Base-by-base conservation (phyloP, 2,797 vertebrate species). In the Lycodopsis pacificus region DNA sequence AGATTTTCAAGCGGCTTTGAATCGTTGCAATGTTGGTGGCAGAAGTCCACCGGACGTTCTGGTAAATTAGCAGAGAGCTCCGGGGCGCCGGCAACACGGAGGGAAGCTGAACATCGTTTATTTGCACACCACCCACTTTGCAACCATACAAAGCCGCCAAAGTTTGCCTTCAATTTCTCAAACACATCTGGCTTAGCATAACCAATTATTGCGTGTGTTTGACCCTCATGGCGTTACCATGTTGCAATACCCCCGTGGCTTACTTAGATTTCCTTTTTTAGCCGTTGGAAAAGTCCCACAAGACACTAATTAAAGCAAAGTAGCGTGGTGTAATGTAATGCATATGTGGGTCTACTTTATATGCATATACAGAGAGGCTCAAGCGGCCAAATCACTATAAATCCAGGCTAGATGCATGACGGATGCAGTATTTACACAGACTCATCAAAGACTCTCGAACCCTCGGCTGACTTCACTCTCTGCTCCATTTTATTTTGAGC, bases 401-500 rank as follows among this genome's bases (percentile, higher is more conserved):
- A 64, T 34, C 25, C 40, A 64, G 46, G 9, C 25, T 34, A 2
- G 17, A 34, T 64, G 20, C 34, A 20, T 22, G 38, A 62, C 34
- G 32, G 42, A 54, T 22, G 17, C 27, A 48, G 40, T 42, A 9
- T 36, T 6, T 40, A 72, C 61, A 72, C 44, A 73, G 5, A 69
- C 20, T 64, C 58, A 46, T 76, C 30, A 69, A 61, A 77, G 65
- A 66, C 20, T 58, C 25, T 54, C 44, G 8, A 76, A 53, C 65
- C 71, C 34, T 51, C 57, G 62, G 34, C 2, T 12, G 57, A 64
- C 40, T 13, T 36, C 42, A 13, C n/a, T 80, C 66, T 70, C 36
- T 62, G 58, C 68, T 57, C 71, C 67, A 80, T 68, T 65, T 71
- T 44, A 75, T 77, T 42, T 6, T 73, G 58, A 17, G 30, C 76